Conservation (phyloP, 2,888 invertebrate genomes). For the Pseudeuparius sepicola region DNA sequence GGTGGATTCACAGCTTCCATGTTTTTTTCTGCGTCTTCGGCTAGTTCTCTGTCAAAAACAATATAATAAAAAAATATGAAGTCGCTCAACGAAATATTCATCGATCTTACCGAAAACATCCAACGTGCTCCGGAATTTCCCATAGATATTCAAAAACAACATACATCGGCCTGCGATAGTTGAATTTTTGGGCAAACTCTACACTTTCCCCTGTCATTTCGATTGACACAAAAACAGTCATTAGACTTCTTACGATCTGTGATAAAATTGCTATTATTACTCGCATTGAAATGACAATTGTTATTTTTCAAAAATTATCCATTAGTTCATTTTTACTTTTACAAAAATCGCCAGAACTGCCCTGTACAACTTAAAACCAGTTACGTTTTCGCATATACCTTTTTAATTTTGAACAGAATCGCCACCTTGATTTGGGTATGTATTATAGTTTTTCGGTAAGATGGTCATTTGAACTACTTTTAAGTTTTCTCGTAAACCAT, state of each 20-base stretch:
- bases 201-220: conserved; percentile 96
- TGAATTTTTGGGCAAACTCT: conserved; percentile 94
- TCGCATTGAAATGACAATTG: conserved; percentile 1
- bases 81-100: background rate
- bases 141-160: conserved; percentile 85
- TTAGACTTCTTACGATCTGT: conserved; percentile 67
- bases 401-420: no score
- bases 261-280: conserved; percentile 23
- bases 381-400: no score
- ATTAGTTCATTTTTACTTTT: no score
- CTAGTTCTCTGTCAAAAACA: conserved; percentile 48
- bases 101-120: conserved; percentile 68
- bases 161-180: conserved; percentile 93
- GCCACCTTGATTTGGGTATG: no score
- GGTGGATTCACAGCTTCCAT: conserved; percentile 89
- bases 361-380: no score
- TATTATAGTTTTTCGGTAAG: no score
- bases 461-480: no score
- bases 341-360: no score
- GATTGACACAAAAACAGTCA: conserved; percentile 93
- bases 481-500: no score
- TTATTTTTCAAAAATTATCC: no score
- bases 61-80: conserved; percentile 2
- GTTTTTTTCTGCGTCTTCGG: conserved; percentile 69
- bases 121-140: conserved; percentile 67